A percentile compares a stretch with the other conserved stretches of the same genome.
phyloP scores from a whole-genome alignment of 53 echinoderm and acorn worm genomes.

The Temnopleurus reevesii region DNA sequence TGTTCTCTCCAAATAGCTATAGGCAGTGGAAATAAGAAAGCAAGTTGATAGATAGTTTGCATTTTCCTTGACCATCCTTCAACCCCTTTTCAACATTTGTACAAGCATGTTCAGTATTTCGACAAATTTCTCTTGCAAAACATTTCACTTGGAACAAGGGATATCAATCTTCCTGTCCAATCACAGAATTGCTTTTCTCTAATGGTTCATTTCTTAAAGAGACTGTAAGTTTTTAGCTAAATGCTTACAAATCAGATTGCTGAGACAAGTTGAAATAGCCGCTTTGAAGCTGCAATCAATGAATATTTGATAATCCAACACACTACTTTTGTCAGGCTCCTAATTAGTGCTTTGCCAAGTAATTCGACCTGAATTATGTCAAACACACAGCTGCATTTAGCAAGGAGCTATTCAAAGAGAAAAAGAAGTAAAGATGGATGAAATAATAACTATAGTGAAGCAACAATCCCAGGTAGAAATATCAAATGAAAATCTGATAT shows the following conservation, averaged over 20 bases:
- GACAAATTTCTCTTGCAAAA: too few species aligned
- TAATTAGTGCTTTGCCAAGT: not conserved
- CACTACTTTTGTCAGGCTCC: not conserved
- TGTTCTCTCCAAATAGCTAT: not conserved
- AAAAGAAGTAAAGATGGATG: too few species aligned
- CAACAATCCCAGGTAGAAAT: too few species aligned
- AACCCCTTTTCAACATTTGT: too few species aligned
- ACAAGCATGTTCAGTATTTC: too few species aligned
- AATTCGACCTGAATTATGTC: not conserved
- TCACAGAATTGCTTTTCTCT: not conserved
- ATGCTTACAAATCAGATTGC: not conserved
- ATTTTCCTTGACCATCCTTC: not conserved
- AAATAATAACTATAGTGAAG: too few species aligned
- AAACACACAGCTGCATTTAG: not conserved
- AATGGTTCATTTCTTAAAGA: not conserved
- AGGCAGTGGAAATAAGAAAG: not conserved
- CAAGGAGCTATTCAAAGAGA: too few species aligned
- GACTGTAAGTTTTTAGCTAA: not conserved
- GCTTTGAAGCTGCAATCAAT: conserved; percentile 5
- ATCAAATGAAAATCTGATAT: too few species aligned
- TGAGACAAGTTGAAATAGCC: not conserved
- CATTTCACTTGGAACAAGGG: too few species aligned
- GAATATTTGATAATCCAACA: not conserved
- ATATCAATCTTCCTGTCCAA: not conserved
- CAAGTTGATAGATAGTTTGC: not conserved